Evolutionary conservation across 2,797 vertebrate genomes (phyloP).

Genomic region (Pelochelys cantorii): DNA sequence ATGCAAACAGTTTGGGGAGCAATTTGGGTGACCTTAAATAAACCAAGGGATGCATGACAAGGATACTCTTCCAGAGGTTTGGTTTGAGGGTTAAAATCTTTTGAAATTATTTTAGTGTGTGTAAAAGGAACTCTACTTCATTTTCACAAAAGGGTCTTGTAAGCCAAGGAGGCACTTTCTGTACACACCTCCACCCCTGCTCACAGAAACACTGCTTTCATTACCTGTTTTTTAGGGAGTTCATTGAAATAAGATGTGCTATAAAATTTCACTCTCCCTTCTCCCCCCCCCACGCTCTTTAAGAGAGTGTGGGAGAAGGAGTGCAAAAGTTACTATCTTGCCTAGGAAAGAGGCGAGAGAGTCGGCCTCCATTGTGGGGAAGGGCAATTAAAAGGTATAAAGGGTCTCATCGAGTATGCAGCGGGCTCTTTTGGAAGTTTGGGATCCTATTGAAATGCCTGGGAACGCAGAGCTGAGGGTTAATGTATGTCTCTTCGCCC

Average conservation of each 20-base stretch:
- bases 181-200: not conserved
- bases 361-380: slow-evolving; percentile 83
- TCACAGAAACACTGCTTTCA: not conserved
- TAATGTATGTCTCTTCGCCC: slow-evolving; percentile 84
- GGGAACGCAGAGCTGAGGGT: slow-evolving; percentile 88
- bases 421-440: slow-evolving; percentile 88
- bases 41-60: accelerated
- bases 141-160: not conserved
- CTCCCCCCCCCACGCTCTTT: not conserved
- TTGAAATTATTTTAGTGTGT: accelerated
- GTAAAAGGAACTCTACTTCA: not conserved
- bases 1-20: accelerated
- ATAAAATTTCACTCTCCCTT: accelerated
- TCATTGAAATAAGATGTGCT: not conserved
- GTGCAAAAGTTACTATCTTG: slow-evolving; percentile 33
- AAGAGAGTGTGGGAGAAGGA: accelerated
- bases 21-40: not conserved
- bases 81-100: not conserved
- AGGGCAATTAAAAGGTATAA: slow-evolving; percentile 92
- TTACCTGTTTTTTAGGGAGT: not conserved
- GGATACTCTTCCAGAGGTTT: accelerated
- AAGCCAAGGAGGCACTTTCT: not conserved
- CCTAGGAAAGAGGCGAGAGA: slow-evolving; percentile 73
- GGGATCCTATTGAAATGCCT: slow-evolving; percentile 87
- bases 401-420: slow-evolving; percentile 93